phyloP scores from a whole-genome alignment of 2,113 vertebrate species.

The Corythornis cristatus region DNA sequence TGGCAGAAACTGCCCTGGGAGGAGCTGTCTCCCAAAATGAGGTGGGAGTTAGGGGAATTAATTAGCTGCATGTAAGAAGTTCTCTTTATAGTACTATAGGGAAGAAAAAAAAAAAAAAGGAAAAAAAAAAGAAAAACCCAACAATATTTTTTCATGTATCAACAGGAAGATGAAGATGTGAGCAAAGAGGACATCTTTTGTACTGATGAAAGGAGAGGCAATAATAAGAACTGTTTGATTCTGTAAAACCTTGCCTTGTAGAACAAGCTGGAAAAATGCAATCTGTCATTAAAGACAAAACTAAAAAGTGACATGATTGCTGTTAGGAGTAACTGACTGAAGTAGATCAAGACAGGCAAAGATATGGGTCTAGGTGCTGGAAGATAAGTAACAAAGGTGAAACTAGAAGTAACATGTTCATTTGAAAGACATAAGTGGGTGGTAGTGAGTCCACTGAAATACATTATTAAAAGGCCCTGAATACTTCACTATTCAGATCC shows the following conservation, averaged over 20 bases:
- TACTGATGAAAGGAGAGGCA: not conserved
- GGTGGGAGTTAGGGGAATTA: not conserved
- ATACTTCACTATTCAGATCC: not conserved
- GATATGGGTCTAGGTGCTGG: not conserved
- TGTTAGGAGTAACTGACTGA: not conserved
- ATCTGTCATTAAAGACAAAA: not conserved
- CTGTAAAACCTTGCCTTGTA: not conserved
- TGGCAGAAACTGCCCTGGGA: not conserved
- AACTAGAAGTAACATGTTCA: not conserved
- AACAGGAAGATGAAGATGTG: not conserved
- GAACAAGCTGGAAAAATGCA: not conserved
- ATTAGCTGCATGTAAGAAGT: not conserved
- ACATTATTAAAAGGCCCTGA: not conserved
- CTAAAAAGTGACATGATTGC: not conserved
- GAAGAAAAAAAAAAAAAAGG: not conserved
- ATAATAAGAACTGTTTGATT: not conserved
- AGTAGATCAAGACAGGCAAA: not conserved
- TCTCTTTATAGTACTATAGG: not conserved
- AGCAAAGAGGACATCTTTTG: not conserved
- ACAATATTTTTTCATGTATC: not conserved
- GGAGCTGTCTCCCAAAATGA: not conserved
- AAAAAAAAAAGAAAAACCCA: no score
- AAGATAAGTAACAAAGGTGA: not conserved
- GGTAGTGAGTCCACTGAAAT: not conserved
- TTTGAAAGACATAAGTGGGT: not conserved